A percentile compares a stretch with the other conserved stretches of the same genome.
Evolutionary conservation across 2,888 invertebrate genomes (phyloP).

Genomic region (Caenorhabditis becei): DNA sequence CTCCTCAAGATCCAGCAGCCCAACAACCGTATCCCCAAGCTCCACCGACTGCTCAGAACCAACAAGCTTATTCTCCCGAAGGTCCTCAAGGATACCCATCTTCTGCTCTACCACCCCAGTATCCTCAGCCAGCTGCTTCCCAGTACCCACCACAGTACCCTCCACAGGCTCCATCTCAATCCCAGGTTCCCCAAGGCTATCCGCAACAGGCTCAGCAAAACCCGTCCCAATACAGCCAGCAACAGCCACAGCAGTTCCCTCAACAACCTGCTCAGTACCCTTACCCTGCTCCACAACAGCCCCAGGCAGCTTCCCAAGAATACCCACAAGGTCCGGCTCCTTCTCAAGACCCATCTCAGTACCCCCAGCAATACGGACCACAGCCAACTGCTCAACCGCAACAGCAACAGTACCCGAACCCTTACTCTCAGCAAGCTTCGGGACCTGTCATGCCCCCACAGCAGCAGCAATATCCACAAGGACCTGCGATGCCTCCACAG

Average conservation of each 20-base stretch:
- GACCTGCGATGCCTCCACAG: neutral
- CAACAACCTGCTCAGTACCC: conserved; percentile 5
- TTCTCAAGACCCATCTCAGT: neutral
- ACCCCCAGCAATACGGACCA: neutral
- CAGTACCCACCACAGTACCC: conserved; percentile 9
- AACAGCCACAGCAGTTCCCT: conserved; percentile 1
- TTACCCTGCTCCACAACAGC: neutral
- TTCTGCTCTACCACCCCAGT: conserved; percentile 6
- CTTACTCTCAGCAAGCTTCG: conserved; percentile 2
- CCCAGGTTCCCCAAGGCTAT: neutral
- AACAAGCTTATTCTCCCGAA: conserved; percentile 16
- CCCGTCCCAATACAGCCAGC: neutral
- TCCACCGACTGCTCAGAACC: conserved; percentile 1
- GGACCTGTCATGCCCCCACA: conserved; percentile 2
- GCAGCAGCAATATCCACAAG: conserved; percentile 5
- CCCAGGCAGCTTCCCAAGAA: neutral
- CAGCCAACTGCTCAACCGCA: neutral
- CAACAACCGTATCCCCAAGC: conserved; percentile 14
- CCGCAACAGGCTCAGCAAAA: conserved; percentile 2
- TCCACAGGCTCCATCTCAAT: neutral
- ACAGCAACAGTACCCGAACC: conserved; percentile 2
- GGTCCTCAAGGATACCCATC: conserved; percentile 18
- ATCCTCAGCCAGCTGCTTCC: neutral
- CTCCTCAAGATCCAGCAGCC: conserved; percentile 25
- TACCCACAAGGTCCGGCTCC: conserved; percentile 2